These are phyloP conservation scores for Leptinotarsa peninsularis DNA, from an alignment of 2,888 invertebrate species.

Conservation along the genomic window DNA sequence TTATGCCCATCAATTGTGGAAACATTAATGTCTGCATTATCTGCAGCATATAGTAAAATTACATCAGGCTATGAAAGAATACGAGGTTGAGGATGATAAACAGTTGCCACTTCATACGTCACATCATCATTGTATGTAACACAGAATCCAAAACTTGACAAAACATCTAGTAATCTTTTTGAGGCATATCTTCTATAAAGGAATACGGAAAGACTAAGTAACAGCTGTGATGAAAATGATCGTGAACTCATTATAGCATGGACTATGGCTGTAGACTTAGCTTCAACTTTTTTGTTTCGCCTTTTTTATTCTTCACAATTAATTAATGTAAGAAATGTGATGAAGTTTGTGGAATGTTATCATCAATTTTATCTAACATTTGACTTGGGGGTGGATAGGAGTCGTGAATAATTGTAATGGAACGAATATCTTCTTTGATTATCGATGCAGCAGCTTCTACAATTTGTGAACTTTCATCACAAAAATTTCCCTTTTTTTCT, in stretches of 20 bases:
- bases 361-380: slow-evolving; percentile 52
- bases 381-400: too few relatives aligned
- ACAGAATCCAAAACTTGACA: slow-evolving; percentile 57
- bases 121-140: slow-evolving; percentile 55
- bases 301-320: slow-evolving; percentile 50
- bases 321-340: slow-evolving; percentile 52
- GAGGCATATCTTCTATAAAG: slow-evolving; percentile 58
- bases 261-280: neutral
- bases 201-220: slow-evolving; percentile 55
- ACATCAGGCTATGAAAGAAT: slow-evolving; percentile 56
- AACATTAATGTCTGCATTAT: slow-evolving; percentile 52
- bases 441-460: slow-evolving; percentile 53
- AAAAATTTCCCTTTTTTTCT: slow-evolving; percentile 43
- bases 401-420: too few relatives aligned
- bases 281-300: slow-evolving; percentile 29
- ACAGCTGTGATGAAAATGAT: slow-evolving; percentile 54
- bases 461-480: slow-evolving; percentile 57
- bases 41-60: slow-evolving; percentile 53
- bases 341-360: too few relatives aligned
- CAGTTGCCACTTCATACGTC: slow-evolving; percentile 53
- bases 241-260: slow-evolving; percentile 55
- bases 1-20: slow-evolving; percentile 53
- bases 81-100: slow-evolving; percentile 58
- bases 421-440: slow-evolving; percentile 54
- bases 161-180: slow-evolving; percentile 56